Evolutionary conservation across 2,888 invertebrate species (phyloP), one percentile per base, ranked within the genome.

Genomic region (Patella ulyssiponensis): DNA sequence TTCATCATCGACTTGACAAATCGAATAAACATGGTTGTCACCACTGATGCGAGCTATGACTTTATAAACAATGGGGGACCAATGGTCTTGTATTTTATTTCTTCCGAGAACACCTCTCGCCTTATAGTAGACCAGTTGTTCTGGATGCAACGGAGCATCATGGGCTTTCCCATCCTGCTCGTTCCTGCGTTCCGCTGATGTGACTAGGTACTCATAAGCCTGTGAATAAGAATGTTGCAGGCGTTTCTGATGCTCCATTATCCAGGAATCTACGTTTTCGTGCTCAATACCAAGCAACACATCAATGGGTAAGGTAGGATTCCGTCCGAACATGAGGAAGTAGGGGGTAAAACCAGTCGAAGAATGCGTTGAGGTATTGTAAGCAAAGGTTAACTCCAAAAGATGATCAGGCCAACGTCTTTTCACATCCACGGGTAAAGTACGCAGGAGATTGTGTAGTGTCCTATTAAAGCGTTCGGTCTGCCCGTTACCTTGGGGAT

Each of bases 401-500:
- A 58, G 20, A 20, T 58, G 20, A n/a, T 58, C 58, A n/a, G 58
- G 58, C 58, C 58, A 58, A n/a, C 20, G 17, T 20, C 58, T 17
- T 14, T 58, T 58, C 4, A 58, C 58, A 58, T 78, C 74, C 2
- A 69, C 27, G 12, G 74, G 69, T 15, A 78, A 71, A n/a, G n/a
- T n/a, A n/a, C n/a, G n/a, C n/a, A n/a, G n/a, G n/a, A n/a, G n/a
- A n/a, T n/a, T n/a, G n/a, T n/a, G n/a, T n/a, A n/a, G n/a, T n/a
- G n/a, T n/a, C n/a, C n/a, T n/a, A n/a, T n/a, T n/a, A n/a, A n/a
- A n/a, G n/a, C n/a, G n/a, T n/a, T n/a, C n/a, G n/a, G n/a, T n/a
- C n/a, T n/a, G n/a, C n/a, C n/a, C n/a, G 17, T 80, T 80, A n/a
- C 78, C 53, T 27, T 73, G 58, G 51, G 75, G 80, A 52, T 81